Conservation (phyloP, 2,113 vertebrate species). For the human region DNA sequence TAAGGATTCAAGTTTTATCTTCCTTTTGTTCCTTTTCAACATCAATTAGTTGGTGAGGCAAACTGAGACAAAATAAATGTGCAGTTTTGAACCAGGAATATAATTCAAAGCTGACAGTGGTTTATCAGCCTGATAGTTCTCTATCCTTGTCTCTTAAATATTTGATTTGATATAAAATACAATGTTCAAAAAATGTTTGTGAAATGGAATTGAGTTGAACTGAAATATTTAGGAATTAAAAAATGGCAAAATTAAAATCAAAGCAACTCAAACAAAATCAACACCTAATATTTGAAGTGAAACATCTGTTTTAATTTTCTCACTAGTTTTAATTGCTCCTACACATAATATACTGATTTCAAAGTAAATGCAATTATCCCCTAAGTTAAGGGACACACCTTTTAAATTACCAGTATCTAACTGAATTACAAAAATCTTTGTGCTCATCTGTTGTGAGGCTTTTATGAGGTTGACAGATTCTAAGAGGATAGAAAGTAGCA, state of each 20-base stretch:
- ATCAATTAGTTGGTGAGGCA: slow-evolving; percentile 68
- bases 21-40: slow-evolving; percentile 51
- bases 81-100: slow-evolving; percentile 59
- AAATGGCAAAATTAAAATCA: not conserved
- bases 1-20: slow-evolving; percentile 65
- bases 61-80: slow-evolving; percentile 56
- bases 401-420: slow-evolving; percentile 28
- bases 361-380: slow-evolving; percentile 15
- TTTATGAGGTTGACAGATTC: not conserved
- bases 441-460: not conserved
- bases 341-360: slow-evolving; percentile 32
- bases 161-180: slow-evolving; percentile 30
- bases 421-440: not conserved
- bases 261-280: not conserved
- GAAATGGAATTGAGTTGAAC: not conserved
- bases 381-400: not conserved
- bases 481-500: not conserved
- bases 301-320: slow-evolving; percentile 62
- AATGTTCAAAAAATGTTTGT: slow-evolving; percentile 34
- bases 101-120: slow-evolving; percentile 58
- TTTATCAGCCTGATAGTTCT: slow-evolving; percentile 25
- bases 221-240: not conserved
- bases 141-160: slow-evolving; percentile 37
- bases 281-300: not conserved
- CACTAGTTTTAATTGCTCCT: slow-evolving; percentile 30